phyloP scores from a whole-genome alignment of 2,797 vertebrate genomes.

The Atherinosoma microstoma region DNA sequence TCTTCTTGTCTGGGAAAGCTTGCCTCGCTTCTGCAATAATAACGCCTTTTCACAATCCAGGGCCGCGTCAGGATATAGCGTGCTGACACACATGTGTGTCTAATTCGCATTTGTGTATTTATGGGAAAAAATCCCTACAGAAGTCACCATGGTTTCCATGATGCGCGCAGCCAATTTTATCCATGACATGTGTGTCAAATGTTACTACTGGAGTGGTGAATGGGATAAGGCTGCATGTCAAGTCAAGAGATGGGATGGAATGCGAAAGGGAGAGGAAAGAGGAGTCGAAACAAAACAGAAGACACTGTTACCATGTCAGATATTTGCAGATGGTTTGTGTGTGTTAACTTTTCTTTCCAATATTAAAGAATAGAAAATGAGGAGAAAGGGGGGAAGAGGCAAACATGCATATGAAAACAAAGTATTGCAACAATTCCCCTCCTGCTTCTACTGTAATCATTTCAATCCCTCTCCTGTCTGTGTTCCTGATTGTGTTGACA shows the following conservation, averaged over 20 bases:
- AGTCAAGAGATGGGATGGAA: constrained; percentile 36
- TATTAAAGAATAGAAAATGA: constrained; percentile 25
- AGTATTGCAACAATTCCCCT: constrained; percentile 75
- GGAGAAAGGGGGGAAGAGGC: constrained; percentile 31
- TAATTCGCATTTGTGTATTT: constrained; percentile 74
- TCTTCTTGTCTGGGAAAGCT: constrained; percentile 62
- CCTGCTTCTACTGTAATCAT: constrained; percentile 73
- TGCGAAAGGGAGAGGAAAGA: constrained; percentile 4
- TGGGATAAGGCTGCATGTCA: constrained; percentile 56
- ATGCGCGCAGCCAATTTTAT: constrained; percentile 59
- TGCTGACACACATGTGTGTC: constrained; percentile 70
- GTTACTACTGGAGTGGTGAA: constrained; percentile 27
- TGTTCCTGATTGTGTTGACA: constrained; percentile 81
- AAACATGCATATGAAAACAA: constrained; percentile 77
- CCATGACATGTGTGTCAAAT: constrained; percentile 64
- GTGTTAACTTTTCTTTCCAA: constrained; percentile 29
- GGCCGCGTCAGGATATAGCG: constrained; percentile 55
- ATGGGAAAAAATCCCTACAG: constrained; percentile 52
- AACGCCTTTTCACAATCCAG: constrained; percentile 64
- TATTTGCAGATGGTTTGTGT: constrained; percentile 47
- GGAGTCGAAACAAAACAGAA: constrained; percentile 38
- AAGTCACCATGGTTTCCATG: constrained; percentile 46
- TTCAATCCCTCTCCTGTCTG: constrained; percentile 68
- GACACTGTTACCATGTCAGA: constrained; percentile 51
- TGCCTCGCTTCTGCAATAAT: constrained; percentile 57